phyloP scores from a whole-genome alignment of 2,113 vertebrate species.

The Hyla sarda region DNA sequence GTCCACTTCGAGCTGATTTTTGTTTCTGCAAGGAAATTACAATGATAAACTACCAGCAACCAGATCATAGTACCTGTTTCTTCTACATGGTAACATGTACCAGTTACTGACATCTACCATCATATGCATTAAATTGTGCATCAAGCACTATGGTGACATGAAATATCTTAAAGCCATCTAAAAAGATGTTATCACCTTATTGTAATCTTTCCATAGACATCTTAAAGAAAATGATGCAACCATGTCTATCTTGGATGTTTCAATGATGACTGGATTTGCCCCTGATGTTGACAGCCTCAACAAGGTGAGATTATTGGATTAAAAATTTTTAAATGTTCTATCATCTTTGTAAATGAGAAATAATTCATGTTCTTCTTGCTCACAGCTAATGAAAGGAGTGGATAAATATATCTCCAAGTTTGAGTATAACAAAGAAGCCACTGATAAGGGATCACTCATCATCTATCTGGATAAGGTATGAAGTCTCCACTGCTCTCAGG shows the following conservation, averaged over 20 bases:
- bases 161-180: not conserved
- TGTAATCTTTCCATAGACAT: constrained; percentile 63
- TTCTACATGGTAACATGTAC: not conserved
- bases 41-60: not conserved
- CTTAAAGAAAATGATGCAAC: constrained; percentile 65
- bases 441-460: constrained; percentile 78
- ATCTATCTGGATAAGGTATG: constrained; percentile 85
- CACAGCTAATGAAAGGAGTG: constrained; percentile 72
- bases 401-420: constrained; percentile 79
- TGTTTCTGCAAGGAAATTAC: too few relatives aligned
- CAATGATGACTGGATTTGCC: constrained; percentile 77
- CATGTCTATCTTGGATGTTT: constrained; percentile 76
- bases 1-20: too few relatives aligned
- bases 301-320: constrained; percentile 62
- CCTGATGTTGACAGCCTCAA: constrained; percentile 69
- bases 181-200: not conserved
- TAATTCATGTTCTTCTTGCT: not conserved
- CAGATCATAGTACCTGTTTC: not conserved
- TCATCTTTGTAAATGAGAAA: not conserved
- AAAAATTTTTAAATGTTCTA: not conserved
- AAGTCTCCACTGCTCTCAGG: not conserved
- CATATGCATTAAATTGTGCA: not conserved
- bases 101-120: not conserved
- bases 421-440: constrained; percentile 70
- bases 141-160: not conserved